phyloP scores from a whole-genome alignment of 2,888 invertebrate species.

The Hemicrepidius hirtus region DNA sequence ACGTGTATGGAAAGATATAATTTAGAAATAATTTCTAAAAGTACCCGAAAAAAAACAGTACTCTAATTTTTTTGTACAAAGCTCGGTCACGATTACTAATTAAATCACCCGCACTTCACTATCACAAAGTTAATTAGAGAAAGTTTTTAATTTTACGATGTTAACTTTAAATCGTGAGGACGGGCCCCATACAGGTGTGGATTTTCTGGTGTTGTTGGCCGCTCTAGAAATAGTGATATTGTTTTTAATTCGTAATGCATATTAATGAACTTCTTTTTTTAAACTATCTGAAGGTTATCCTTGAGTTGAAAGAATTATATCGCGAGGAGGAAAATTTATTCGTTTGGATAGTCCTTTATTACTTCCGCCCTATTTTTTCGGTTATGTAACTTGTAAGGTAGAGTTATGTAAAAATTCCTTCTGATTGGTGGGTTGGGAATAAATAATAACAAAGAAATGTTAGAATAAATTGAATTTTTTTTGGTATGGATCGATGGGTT shows the following conservation, averaged over 20 bases:
- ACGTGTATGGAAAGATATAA: too few species aligned
- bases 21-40: too few species aligned
- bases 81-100: slow-evolving; percentile 29
- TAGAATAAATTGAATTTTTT: background rate
- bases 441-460: slow-evolving; percentile 3
- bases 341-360: too few species aligned
- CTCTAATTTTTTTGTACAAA: background rate
- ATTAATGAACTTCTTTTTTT: background rate
- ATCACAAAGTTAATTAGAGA: slow-evolving; percentile 44
- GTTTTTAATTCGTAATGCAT: slow-evolving; percentile 8
- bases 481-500: background rate
- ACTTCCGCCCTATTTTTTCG: background rate
- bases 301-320: background rate
- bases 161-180: slow-evolving; percentile 31
- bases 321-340: slow-evolving; percentile 7
- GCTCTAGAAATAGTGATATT: slow-evolving; percentile 4
- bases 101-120: slow-evolving; percentile 40
- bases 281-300: slow-evolving; percentile 3
- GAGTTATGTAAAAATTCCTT: slow-evolving; percentile 9
- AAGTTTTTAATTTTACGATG: slow-evolving; percentile 32
- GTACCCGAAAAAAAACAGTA: background rate
- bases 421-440: background rate
- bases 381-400: background rate
- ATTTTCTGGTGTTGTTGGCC: slow-evolving; percentile 2
- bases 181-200: slow-evolving; percentile 31